Base-by-base conservation (phyloP, 2,888 invertebrate genomes). In the Melipona bicolor region DNA sequence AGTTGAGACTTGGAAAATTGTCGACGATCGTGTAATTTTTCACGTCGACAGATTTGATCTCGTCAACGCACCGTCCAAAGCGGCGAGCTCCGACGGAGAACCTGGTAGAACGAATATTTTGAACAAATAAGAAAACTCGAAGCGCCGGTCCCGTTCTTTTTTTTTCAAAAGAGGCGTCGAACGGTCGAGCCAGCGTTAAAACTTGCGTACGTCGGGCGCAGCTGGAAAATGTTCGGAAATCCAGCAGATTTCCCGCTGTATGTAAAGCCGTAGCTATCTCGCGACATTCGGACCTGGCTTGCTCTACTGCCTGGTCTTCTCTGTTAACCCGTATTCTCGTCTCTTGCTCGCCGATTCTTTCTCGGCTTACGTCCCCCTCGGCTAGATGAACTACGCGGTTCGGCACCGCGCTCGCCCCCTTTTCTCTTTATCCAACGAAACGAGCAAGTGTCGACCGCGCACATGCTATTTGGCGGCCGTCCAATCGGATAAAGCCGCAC, bases 391-490 rank as follows among this genome's bases (percentile, higher is more conserved):
- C 50, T 50, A 75, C 72, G 62, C 67, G 43, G n/a, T n/a, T n/a
- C n/a, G n/a, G 62, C 75, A 19, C 43, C 79, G 32, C 68, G 65
- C 71, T 56, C 72, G 74, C 61, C 56, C 56, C 77, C 71, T 84
- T 43, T 84, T 86, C 73, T 79, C 82, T 78, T 69, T 68, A 71
- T 71, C 71, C 54, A 36, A 54, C 65, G 24, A 82, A 80, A 71
- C 76, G 67, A 91, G 90, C 87, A 89, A 88, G 87, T 83, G 87
- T 77, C 85, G 88, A 84, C 83, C 79, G 87, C 86, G 88, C 88
- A 84, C 88, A 89, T 90, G 91, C 91, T 91, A 92, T 93, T 93
- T 93, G 93, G 92, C 93, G 68, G 81, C 70, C 79, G 81, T 90
- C 93, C 93, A 92, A 90, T 91, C 90, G 90, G 87, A 88, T 87